Evolutionary conservation across 2,113 vertebrate genomes (phyloP).

Genomic region (Grus americana): DNA sequence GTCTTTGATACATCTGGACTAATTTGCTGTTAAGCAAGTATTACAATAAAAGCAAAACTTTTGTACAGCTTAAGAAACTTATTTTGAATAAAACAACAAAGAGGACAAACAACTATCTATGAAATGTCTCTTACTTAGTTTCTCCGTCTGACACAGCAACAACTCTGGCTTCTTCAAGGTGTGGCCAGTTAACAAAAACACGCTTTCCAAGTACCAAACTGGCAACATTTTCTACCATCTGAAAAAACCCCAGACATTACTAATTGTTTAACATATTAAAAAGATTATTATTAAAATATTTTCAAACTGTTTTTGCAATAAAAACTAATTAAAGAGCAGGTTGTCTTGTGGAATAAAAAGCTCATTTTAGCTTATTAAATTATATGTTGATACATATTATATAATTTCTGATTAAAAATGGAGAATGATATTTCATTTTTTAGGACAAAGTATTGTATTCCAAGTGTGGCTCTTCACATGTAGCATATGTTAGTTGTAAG

Average conservation of each 20-base stretch:
- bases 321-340: not conserved
- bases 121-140: constrained; percentile 82
- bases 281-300: not conserved
- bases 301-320: not conserved
- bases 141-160: constrained; percentile 93
- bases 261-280: not conserved
- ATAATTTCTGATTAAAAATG: not conserved
- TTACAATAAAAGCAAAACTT: not conserved
- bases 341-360: not conserved
- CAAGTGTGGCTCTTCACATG: not conserved
- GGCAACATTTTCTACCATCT: constrained; percentile 85
- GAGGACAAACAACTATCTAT: not conserved
- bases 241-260: not conserved
- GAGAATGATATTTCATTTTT: not conserved
- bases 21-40: not conserved
- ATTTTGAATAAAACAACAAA: not conserved
- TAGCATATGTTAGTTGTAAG: not conserved
- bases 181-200: constrained; percentile 96
- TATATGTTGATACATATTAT: not conserved
- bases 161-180: constrained; percentile 94
- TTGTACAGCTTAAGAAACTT: not conserved
- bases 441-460: not conserved
- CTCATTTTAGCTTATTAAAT: not conserved
- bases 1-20: not conserved
- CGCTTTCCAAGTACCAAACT: constrained; percentile 81